These are phyloP conservation scores for Ibidorhyncha struthersii DNA, from an alignment of 2,113 vertebrate species.

Conservation along the genomic window DNA sequence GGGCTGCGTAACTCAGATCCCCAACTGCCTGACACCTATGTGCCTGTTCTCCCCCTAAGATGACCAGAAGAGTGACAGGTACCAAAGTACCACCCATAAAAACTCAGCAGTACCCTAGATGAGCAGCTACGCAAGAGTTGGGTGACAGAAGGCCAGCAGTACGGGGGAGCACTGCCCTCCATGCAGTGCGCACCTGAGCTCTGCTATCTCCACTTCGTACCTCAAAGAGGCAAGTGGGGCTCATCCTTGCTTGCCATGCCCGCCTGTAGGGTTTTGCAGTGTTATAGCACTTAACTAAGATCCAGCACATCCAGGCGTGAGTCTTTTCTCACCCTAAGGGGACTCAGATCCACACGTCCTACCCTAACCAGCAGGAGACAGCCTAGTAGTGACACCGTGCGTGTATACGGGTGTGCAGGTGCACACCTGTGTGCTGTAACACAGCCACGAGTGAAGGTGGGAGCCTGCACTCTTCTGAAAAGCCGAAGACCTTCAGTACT, in stretches of 20 bases:
- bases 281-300: not conserved
- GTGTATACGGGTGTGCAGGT: accelerated
- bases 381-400: accelerated
- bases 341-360: not conserved
- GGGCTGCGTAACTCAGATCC: not conserved
- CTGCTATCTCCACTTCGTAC: not conserved
- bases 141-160: not conserved
- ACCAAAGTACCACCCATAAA: not conserved
- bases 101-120: not conserved
- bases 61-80: not conserved
- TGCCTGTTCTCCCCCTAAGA: not conserved
- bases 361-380: not conserved
- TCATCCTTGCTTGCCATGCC: not conserved
- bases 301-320: not conserved
- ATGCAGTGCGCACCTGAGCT: not conserved
- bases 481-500: not conserved
- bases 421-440: accelerated
- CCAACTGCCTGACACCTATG: not conserved
- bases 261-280: accelerated
- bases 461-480: not conserved
- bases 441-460: accelerated
- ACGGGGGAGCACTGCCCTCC: not conserved
- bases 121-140: not conserved
- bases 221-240: not conserved
- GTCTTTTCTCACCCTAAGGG: not conserved